Evolutionary conservation across 2,888 invertebrate species (phyloP).

Genomic region (Orthosia gracilis): DNA sequence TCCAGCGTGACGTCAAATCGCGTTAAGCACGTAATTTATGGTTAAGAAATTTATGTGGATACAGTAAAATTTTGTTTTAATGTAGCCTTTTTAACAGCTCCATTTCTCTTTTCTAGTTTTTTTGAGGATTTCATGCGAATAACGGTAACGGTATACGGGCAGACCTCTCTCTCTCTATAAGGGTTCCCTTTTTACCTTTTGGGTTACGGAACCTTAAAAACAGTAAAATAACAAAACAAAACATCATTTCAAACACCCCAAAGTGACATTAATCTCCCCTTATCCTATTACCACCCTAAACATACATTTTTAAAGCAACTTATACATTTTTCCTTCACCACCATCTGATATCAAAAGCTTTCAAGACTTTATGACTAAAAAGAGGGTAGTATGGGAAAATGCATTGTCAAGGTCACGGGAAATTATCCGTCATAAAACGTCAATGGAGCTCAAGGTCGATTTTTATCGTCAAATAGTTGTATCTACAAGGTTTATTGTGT

Average conservation of each 20-base stretch:
- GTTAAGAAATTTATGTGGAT: accelerated
- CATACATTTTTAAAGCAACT: neutral
- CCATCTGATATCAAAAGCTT: slow-evolving; percentile 27
- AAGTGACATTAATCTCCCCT: neutral
- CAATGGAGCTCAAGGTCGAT: slow-evolving; percentile 14
- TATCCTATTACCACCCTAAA: neutral
- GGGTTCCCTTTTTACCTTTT: too few relatives aligned
- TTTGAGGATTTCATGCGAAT: too few relatives aligned
- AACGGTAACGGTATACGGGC: too few relatives aligned
- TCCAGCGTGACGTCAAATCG: slow-evolving; percentile 31
- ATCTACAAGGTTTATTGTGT: slow-evolving; percentile 3
- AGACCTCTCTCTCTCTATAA: too few relatives aligned
- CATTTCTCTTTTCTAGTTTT: too few relatives aligned
- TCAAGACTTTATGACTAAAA: slow-evolving; percentile 30
- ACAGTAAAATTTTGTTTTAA: neutral
- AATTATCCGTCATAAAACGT: slow-evolving; percentile 12
- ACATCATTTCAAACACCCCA: neutral
- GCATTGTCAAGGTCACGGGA: slow-evolving; percentile 13
- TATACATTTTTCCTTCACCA: neutral
- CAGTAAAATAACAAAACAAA: neutral
- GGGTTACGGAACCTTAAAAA: too few relatives aligned
- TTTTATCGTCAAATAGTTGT: slow-evolving; percentile 12
- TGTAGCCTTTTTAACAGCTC: too few relatives aligned
- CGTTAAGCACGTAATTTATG: slow-evolving; percentile 28
- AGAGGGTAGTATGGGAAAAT: slow-evolving; percentile 5